A percentile compares a stretch with the other conserved stretches of the same genome.
Conservation (phyloP, 2,888 invertebrate genomes). For the Perizoma flavofasciatum region DNA sequence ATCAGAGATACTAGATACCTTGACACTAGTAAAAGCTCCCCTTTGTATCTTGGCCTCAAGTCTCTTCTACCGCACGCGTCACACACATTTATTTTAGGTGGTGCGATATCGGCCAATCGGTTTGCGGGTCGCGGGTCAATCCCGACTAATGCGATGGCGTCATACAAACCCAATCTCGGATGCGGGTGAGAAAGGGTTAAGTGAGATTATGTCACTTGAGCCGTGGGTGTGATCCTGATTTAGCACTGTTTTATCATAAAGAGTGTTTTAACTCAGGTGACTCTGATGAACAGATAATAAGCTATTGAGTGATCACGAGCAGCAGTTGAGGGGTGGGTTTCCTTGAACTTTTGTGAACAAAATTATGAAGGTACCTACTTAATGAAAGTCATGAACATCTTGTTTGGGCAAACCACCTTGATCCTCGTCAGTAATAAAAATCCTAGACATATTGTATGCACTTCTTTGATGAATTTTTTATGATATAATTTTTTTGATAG, state of each 20-base stretch:
- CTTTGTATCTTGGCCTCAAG: not conserved
- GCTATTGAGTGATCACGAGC: not conserved
- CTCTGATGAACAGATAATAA: not conserved
- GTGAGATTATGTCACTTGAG: conserved; percentile 23
- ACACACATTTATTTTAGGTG: conserved; percentile 51
- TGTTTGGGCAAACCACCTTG: too few species aligned
- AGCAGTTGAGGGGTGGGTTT: too few species aligned
- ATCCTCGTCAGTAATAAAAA: too few species aligned
- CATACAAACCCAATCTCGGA: conserved; percentile 36
- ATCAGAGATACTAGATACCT: too few species aligned
- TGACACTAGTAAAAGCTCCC: not conserved
- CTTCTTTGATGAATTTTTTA: too few species aligned
- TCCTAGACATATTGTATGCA: too few species aligned
- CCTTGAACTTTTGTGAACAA: too few species aligned
- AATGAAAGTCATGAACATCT: too few species aligned
- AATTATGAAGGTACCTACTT: too few species aligned
- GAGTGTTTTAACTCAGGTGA: not conserved
- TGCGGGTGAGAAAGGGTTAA: conserved; percentile 31
- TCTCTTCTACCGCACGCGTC: conserved; percentile 29
- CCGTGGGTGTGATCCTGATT: conserved; percentile 18
- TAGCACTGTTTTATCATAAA: conserved; percentile 14
- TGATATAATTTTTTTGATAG: too few species aligned
- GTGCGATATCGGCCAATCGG: conserved; percentile 49
- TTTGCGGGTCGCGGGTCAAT: conserved; percentile 53
- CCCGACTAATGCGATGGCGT: conserved; percentile 60